Evolutionary conservation across 2,888 invertebrate genomes (phyloP), one percentile per base, ranked within the genome.

Genomic region (Octodonta nipae): DNA sequence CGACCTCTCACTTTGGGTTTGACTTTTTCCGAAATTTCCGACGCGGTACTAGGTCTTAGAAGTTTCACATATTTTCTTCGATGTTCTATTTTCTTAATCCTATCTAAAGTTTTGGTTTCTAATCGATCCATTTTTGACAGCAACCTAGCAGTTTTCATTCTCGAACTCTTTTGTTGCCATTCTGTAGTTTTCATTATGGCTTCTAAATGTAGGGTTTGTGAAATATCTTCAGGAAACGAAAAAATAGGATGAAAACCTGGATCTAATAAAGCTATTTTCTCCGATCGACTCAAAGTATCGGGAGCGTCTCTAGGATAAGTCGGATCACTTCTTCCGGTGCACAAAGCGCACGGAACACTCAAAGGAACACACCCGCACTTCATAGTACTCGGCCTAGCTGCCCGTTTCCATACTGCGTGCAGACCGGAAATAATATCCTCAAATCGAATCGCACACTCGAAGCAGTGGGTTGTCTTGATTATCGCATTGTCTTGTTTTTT

Each of bases 211-310:
- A n/a, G n/a, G n/a, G n/a, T n/a, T n/a, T n/a, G n/a, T n/a, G n/a
- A n/a, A n/a, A n/a, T 61, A 83, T 88, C 88, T 64, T 75, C 75
- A 32, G 75, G 66, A 50, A 85, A 76, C 50, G 89, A 89, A 43
- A 92, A 73, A 46, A 87, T 86, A 13, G 88, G 81, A 65, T 92
- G 92, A 65, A 73, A 87, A 28, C 75, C 71, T 25, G 82, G 74
- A 66, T 91, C 88, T 33, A 86, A 67, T 28, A 77, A 63, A 1
- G 86, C 81, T 26, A 84, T 65, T 41, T 80, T 70, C 57, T 80
- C 79, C 22, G 70, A 63, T 40, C 70, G 62, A 43, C 78, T 72
- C 56, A 79, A 66, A 37, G 77, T 75, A 44, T 79, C 73, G 16
- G 71, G 63, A 27, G 70, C 64, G 50, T 74, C 74, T 34, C 71